Evolutionary conservation across 2,113 vertebrate genomes (phyloP), one percentile per base, ranked within the genome.

Genomic region (Lamprotornis superbus): DNA sequence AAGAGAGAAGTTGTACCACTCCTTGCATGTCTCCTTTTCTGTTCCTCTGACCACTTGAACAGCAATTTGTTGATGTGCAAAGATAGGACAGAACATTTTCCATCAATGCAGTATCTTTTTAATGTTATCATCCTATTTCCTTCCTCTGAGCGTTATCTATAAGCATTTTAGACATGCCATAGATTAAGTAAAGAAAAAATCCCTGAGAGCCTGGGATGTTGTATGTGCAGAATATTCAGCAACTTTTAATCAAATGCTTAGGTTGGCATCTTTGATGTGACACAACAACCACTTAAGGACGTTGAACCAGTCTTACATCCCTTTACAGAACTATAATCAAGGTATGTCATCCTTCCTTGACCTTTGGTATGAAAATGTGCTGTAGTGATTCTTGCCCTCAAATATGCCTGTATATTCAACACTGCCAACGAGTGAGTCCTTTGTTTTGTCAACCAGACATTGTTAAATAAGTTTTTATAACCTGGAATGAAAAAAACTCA

Each of bases 361-460:
- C 59, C 73, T 91, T 57, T 75, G 44, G 20, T 83, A 76, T 81
- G 73, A 87, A 87, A 92, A 91, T 42, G 37, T 77, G 31, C 61
- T 74, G 53, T 25, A 88, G 73, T 64, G 28, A 92, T 68, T 80
- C 80, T 23, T 71, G 42, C 47, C 76, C 44, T 85, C 50, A 77
- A 87, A 67, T 74, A 90, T 19, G 18, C 47, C 77, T 81, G 49
- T 89, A 9, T 88, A 81, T 90, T 92, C 92, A 83, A 92, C 56
- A 47, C 55, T 83, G 79, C 75, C 90, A 95, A 67, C 0, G 0
- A 92, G 39, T 39, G 76, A 92, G 84, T 60, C 55, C 86, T 94
- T 90, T 94, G 90, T 86, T 94, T 96, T 78, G 52, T 81, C 55
- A 80, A 90, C 24, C 73, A 93, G 83, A 83, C 85, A 24, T 44